A percentile compares a stretch with the other conserved stretches of the same genome.
These are phyloP conservation scores for Ditylenchus weischeri DNA, from an alignment of 2,888 invertebrate species.

Conservation along the genomic window DNA sequence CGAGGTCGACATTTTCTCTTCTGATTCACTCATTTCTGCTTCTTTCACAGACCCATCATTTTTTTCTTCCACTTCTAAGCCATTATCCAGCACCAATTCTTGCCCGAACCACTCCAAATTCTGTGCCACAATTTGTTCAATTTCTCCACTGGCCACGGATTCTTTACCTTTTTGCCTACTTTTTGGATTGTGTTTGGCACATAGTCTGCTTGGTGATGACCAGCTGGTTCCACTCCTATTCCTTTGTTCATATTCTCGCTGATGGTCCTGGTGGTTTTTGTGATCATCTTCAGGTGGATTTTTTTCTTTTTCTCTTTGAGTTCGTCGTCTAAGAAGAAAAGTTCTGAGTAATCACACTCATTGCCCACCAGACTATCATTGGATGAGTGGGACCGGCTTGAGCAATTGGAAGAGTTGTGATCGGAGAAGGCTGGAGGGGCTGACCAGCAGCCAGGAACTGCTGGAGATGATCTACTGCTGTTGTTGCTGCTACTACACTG, in stretches of 20 bases:
- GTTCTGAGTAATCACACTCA: not conserved
- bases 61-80: not conserved
- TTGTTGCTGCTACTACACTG: too few species aligned
- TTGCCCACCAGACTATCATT: not conserved
- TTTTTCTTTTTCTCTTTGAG: slow-evolving; percentile 4
- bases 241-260: not conserved
- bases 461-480: not conserved
- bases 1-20: slow-evolving; percentile 13
- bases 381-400: not conserved
- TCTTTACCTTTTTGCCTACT: not conserved
- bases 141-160: not conserved
- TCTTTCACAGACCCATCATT: not conserved
- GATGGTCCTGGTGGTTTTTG: not conserved
- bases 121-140: too few species aligned
- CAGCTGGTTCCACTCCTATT: slow-evolving; percentile 15
- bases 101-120: not conserved
- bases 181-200: not conserved
- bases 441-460: slow-evolving; percentile 2
- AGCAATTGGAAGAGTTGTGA: not conserved
- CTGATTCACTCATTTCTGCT: not conserved
- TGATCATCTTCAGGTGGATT: not conserved
- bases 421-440: not conserved
- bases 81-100: not conserved
- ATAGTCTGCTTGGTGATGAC: slow-evolving; percentile 21
- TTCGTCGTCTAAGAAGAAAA: not conserved